phyloP scores from a whole-genome alignment of 2,888 invertebrate species.

The Macropis europaea region DNA sequence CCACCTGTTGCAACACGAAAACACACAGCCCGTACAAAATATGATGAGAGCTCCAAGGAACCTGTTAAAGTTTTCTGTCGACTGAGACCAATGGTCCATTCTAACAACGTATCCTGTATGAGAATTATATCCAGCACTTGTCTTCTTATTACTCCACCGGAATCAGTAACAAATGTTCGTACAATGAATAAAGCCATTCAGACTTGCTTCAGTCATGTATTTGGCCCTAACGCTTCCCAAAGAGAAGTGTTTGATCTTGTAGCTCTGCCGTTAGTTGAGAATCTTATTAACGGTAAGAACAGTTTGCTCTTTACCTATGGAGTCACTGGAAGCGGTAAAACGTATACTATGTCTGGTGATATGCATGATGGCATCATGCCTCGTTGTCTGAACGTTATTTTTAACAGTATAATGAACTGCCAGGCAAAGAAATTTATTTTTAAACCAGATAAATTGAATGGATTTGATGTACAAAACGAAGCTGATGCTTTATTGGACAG shows the following conservation, averaged over 20 bases:
- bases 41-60: slow-evolving; percentile 81
- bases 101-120: slow-evolving; percentile 85
- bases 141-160: slow-evolving; percentile 85
- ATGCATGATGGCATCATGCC: slow-evolving; percentile 91
- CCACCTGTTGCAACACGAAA: slow-evolving; percentile 66
- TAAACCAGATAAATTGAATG: slow-evolving; percentile 95
- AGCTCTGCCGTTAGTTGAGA: slow-evolving; percentile 92
- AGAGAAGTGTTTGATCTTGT: slow-evolving; percentile 91
- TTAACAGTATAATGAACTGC: slow-evolving; percentile 91
- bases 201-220: slow-evolving; percentile 91
- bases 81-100: slow-evolving; percentile 88
- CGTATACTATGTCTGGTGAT: slow-evolving; percentile 94
- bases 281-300: slow-evolving; percentile 93
- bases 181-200: slow-evolving; percentile 85
- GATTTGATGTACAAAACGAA: slow-evolving; percentile 93
- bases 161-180: slow-evolving; percentile 83
- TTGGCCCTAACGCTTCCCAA: slow-evolving; percentile 89
- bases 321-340: slow-evolving; percentile 98
- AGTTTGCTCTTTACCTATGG: slow-evolving; percentile 98
- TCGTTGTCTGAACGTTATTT: slow-evolving; percentile 92
- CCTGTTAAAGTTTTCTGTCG: slow-evolving; percentile 95
- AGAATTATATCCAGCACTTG: slow-evolving; percentile 86
- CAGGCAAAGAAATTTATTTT: slow-evolving; percentile 94
- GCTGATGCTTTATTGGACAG: slow-evolving; percentile 92
- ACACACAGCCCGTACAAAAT: slow-evolving; percentile 62